Evolutionary conservation across 2,888 invertebrate species (phyloP), one percentile per base, ranked within the genome.

Genomic region (Sympetrum striolatum): DNA sequence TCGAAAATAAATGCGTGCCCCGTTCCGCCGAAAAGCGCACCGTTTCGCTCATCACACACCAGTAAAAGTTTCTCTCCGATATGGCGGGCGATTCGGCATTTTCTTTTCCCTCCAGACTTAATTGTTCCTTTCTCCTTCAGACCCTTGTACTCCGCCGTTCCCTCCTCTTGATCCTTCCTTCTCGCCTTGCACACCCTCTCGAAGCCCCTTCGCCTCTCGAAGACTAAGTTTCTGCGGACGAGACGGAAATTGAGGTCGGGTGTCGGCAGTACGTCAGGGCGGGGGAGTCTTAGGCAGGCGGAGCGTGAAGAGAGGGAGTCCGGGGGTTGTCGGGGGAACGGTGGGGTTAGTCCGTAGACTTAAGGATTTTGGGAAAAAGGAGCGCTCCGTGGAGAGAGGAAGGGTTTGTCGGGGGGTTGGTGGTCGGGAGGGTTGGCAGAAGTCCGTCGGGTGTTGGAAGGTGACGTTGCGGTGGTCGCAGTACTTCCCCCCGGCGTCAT

Each of bases 221-320:
- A 64, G 64, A 64, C 64, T 64, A 64, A 64, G 64, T 64, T 64
- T 64, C 64, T 64, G 64, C 25, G 64, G 82, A 35, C 58, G 35
- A 35, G 82, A 58, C 58, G 82, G 82, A 60, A 82, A 82, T 82
- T 82, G 82, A 82, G 82, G 82, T 58, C 82, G 31, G 82, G 58
- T 58, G 82, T 82, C 53, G 82, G 82, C 58, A 58, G 82, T 58
- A 58, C 35, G 82, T 82, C 82, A 82, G 64, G 64, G 8, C 64
- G 64, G 44, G 64, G 22, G 64, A 64, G 64, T 22, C 64, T 64
- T 64, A 64, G 64, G 64, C 64, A 64, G 64, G 64, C 64, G 14
- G 25, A 64, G 64, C 64, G 64, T 64, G 64, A 64, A 64, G 64
- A 25, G 64, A 64, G 64, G 15, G n/a, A 18, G 18, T n/a, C n/a